phyloP scores from a whole-genome alignment of 2,113 vertebrate genomes.

The Halichoerus grypus region DNA sequence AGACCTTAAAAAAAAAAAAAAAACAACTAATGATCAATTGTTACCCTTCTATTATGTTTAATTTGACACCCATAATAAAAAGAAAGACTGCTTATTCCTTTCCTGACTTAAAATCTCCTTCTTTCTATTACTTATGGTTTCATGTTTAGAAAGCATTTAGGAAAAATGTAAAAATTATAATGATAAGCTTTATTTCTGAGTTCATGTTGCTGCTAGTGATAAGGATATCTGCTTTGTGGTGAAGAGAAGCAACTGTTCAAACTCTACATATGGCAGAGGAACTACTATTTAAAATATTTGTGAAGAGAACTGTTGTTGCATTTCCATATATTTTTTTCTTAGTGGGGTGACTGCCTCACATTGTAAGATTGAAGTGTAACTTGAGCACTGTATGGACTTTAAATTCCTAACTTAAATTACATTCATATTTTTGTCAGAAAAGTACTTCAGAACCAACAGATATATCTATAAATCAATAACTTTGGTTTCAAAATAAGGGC shows the following conservation, averaged over 20 bases:
- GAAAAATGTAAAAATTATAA: constrained; percentile 20
- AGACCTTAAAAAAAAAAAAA: not conserved
- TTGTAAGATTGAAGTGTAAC: not conserved
- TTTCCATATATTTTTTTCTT: constrained; percentile 7
- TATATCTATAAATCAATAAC: not conserved
- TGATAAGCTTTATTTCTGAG: not conserved
- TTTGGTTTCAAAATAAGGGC: constrained; percentile 40
- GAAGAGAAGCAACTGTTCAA: constrained; percentile 2
- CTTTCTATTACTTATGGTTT: not conserved
- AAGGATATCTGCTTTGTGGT: not conserved
- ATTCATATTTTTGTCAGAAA: constrained; percentile 25
- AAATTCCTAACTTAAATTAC: not conserved
- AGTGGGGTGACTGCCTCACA: not conserved
- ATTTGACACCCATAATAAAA: not conserved
- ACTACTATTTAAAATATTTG: not conserved
- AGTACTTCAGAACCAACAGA: not conserved
- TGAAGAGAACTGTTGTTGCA: not conserved
- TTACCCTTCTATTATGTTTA: not conserved
- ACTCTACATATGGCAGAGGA: not conserved
- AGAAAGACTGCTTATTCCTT: not conserved
- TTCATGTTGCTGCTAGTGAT: not conserved
- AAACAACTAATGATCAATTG: not conserved
- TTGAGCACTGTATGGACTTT: constrained; percentile 25
- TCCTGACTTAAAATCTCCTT: constrained; percentile 1
- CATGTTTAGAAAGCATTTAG: not conserved